Evolutionary conservation across 2,888 invertebrate species (phyloP), one percentile per base, ranked within the genome.

Genomic region (Lordiphosa fenestrarum): DNA sequence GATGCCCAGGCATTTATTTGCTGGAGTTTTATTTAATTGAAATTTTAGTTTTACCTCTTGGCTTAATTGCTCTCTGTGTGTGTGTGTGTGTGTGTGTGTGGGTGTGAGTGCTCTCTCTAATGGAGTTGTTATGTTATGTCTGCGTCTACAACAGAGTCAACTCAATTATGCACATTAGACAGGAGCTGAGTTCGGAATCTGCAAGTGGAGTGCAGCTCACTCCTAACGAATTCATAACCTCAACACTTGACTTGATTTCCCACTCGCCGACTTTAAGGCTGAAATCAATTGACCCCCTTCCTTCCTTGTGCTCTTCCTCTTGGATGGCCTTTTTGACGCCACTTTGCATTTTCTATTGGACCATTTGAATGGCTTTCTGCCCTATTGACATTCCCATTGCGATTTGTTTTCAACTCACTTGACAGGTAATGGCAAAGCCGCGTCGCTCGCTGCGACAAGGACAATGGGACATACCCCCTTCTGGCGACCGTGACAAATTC

Each of bases 371-470:
- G 39, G 41, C 35, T 37, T 49, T 60, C 12, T 76, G 76, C 71
- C 77, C 81, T 69, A 77, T 77, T 77, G 77, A 81, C 77, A 77
- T 77, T 73, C 75, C 77, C 77, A 70, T 61, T 81, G 81, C 77
- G 77, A 77, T 77, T 77, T 81, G 77, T 81, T 75, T 77, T 81
- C 81, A 70, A 74, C 77, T 72, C 77, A 74, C 68, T 81, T 78
- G 77, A 81, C 77, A 78, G 81, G 77, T 78, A 78, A 78, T 78
- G 81, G 72, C 77, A 50, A 40, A 51, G 53, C 55, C 49, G 49
- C 51, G 51, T 23, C 52, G 19, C 25, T 37, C 55, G 47, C 52
- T 52, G 52, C 49, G 50, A 37, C 53, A 13, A 47, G 64, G 72
- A 72, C 80, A 76, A 66, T 76, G 73, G 66, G 50, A 54, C 15